These are phyloP conservation scores for Bergia sp. DNA, from an alignment of 92 coral and sea anemone species.

Conservation along the genomic window DNA sequence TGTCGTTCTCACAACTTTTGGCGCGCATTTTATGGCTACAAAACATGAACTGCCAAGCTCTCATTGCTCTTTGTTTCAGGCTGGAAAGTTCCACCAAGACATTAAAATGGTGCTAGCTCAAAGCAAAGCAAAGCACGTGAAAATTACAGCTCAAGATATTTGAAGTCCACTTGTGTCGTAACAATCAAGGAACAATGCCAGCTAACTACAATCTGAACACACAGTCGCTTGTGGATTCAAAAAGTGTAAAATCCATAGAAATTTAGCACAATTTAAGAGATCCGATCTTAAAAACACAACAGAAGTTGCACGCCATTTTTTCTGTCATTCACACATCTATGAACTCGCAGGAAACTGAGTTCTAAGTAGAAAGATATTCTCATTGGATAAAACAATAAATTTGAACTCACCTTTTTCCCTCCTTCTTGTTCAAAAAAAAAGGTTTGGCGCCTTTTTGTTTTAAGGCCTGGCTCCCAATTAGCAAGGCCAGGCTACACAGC, in stretches of 20 bases:
- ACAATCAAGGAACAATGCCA: neutral
- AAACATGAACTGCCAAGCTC: neutral
- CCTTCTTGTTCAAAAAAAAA: conserved; percentile 53
- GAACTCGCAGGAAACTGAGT: conserved; percentile 45
- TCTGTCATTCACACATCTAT: neutral
- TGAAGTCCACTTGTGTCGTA: neutral
- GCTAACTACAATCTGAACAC: neutral
- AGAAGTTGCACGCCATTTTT: neutral
- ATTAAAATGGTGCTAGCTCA: neutral
- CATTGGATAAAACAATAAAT: conserved; percentile 61
- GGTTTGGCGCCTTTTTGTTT: conserved; percentile 57
- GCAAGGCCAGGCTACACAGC: conserved; percentile 21
- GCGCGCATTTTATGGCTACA: conserved; percentile 11
- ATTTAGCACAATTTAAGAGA: neutral
- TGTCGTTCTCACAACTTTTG: conserved; percentile 13
- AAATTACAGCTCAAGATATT: conserved; percentile 3
- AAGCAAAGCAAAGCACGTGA: neutral
- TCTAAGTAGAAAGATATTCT: conserved; percentile 38
- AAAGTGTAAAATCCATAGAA: conserved; percentile 19
- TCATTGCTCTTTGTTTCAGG: neutral
- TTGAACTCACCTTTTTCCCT: conserved; percentile 74
- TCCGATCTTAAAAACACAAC: neutral
- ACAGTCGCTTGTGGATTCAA: neutral
- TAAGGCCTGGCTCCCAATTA: conserved; percentile 56
- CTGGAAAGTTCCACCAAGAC: neutral